Evolutionary conservation across 92 coral and sea anemone genomes (phyloP), one percentile per base, ranked within the genome.

Genomic region (Plumapathes pennacea): DNA sequence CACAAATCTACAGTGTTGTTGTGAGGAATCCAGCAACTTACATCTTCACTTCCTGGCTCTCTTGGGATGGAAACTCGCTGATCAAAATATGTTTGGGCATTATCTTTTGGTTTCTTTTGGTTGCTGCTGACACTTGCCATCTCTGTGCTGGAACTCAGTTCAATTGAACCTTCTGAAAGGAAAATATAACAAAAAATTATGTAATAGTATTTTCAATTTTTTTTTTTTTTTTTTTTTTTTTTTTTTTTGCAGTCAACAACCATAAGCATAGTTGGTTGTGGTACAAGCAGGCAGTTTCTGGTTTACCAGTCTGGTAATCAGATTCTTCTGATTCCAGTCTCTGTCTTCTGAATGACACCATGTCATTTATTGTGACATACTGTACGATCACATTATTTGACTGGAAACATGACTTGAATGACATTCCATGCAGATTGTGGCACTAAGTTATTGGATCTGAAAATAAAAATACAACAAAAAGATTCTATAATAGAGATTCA

Each of bases 21-120:
- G n/a, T n/a, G n/a, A n/a, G n/a, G n/a, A n/a, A n/a, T n/a, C n/a
- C 38, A 54, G 15, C 18, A 22, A 55, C 88, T 80, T 26, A 75
- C 94, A 47, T 71, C 80, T 4, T 60, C 73, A 11, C 50, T 20
- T 6, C 37, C 78, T 19, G 32, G 37, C 18, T 72, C 76, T 36
- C 92, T 71, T 25, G 98, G 98, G 18, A 92, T 84, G 21, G 72
- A 55, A 25, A 92, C 71, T 81, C 62, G 88, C 41, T 89, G 83
- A 68, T 92, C 96, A 67, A 92, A 81, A 57, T 92, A 92, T 3
- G 96, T 92, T n/a, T 67, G 69, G 4, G 83, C 56, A 1, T 47
- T 31, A 10, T 83, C 83, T 0, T 5, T 30, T 14, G 0, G 24
- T 4, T 25, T 12, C 14, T 21, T 38, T n/a, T 40, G 15, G 5